These are phyloP conservation scores for Acanthurus lineatus DNA, from an alignment of 2,797 vertebrate genomes.

Conservation along the genomic window DNA sequence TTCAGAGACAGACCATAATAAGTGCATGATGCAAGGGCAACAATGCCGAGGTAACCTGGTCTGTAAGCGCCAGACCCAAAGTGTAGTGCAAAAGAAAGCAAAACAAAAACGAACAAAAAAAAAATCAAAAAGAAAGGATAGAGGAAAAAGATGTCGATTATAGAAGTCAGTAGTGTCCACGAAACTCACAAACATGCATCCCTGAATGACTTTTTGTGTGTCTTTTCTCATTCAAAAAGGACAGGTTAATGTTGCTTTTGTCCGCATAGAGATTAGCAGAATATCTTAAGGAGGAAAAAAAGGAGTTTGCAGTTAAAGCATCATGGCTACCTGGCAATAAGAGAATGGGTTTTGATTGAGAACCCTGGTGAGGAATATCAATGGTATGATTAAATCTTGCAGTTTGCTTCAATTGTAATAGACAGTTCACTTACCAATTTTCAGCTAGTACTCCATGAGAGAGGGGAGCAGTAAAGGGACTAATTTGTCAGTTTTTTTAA, in stretches of 20 bases:
- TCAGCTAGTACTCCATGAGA: conserved; percentile 71
- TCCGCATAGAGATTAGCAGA: conserved; percentile 79
- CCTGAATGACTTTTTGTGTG: conserved; percentile 87
- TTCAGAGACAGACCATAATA: conserved; percentile 84
- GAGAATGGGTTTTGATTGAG: conserved; percentile 75
- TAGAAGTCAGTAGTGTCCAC: conserved; percentile 83
- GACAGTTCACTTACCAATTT: conserved; percentile 76
- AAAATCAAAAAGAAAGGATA: conserved; percentile 70
- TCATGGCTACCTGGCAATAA: conserved; percentile 84
- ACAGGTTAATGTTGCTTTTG: conserved; percentile 81
- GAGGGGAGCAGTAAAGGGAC: conserved; percentile 63
- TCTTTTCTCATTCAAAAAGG: conserved; percentile 80
- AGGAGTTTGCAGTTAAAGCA: conserved; percentile 81
- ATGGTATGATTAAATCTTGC: conserved; percentile 71
- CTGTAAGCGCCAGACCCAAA: conserved; percentile 85
- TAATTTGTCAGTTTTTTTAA: conserved; percentile 68
- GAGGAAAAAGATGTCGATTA: conserved; percentile 75
- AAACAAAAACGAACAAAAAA: conserved; percentile 64
- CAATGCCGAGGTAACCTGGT: conserved; percentile 89
- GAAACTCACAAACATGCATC: conserved; percentile 88
- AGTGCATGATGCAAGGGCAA: conserved; percentile 88
- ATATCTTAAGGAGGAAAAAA: conserved; percentile 81
- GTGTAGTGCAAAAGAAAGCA: conserved; percentile 89
- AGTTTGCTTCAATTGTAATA: conserved; percentile 69
- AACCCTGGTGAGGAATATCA: conserved; percentile 79